Evolutionary conservation across 2,113 vertebrate species (phyloP), one percentile per base, ranked within the genome.

Genomic region (Oryzias javanicus): DNA sequence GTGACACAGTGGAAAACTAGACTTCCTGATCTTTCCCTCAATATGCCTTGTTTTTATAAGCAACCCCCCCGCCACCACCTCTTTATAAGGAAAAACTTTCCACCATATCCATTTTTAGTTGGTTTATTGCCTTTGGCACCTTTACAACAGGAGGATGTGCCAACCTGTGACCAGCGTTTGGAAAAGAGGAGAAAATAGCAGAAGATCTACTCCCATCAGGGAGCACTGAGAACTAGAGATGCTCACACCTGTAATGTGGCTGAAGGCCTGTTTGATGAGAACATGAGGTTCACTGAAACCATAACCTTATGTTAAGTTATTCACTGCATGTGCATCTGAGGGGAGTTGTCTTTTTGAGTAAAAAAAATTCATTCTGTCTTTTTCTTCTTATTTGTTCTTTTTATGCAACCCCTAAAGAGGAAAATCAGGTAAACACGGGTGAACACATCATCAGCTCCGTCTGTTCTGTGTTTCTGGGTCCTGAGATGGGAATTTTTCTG

Each of bases 41-140:
- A 74, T 85, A 69, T 72, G 65, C 64, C 64, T 67, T 89, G 80
- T 89, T 89, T 91, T 90, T 86, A 90, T 84, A 88, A 80, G 80
- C 63, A 5, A 81, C 67, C 66, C 64, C 80, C 67, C 66, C 8
- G 8, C 29, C 29, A 35, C 29, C 29, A 35, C 29, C 29, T 35
- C 55, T 58, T 78, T 88, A 79, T 83, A 84, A 81, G 82, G 82
- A 83, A 79, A 90, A 91, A 89, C 86, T 88, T 90, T 92, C 90
- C 90, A 90, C 76, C 85, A 84, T 86, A 87, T 88, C 89, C 90
- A 91, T 91, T 91, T 91, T 91, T 91, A 89, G 88, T 84, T 76
- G 72, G 76, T 91, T 91, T 92, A 91, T 91, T 87, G 88, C 77
- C 65, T 72, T 91, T 92, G 90, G 91, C 88, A 79, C 51, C 18